Conservation (phyloP, 2,797 vertebrate genomes). For the Mormyrus proboscirostris region DNA sequence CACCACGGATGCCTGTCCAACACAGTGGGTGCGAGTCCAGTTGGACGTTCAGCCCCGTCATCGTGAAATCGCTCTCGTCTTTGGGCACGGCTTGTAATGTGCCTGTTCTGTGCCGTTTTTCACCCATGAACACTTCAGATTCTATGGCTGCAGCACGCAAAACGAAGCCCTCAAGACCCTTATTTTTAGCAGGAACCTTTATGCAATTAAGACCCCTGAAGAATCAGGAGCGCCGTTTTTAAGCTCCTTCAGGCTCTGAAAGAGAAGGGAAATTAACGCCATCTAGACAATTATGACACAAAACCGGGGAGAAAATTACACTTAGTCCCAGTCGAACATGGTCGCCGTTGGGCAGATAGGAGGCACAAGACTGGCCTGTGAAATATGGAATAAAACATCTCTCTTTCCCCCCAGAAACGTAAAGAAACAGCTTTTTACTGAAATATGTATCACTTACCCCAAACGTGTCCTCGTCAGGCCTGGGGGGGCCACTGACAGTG, state of each 20-base stretch:
- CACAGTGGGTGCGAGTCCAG: neutral
- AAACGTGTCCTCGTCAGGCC: constrained; percentile 91
- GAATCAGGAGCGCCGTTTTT: neutral
- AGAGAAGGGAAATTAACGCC: constrained; percentile 17
- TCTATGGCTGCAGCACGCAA: neutral
- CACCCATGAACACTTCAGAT: constrained; percentile 3
- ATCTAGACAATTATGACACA: constrained; percentile 20
- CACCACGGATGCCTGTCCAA: neutral
- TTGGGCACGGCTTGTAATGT: no score
- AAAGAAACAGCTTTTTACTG: neutral
- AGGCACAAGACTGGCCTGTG: neutral
- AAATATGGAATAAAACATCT: constrained; percentile 4
- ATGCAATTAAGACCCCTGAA: constrained; percentile 10
- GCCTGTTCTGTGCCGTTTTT: neutral
- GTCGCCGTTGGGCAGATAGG: neutral
- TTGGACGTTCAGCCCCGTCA: neutral
- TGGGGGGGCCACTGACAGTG: constrained; percentile 73
- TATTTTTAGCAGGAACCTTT: constrained; percentile 14
- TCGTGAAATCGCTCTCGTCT: neutral
- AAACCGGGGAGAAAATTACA: constrained; percentile 12
- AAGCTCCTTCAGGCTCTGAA: constrained; percentile 1
- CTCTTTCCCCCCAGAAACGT: neutral
- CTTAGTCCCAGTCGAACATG: constrained; percentile 5
- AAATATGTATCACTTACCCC: constrained; percentile 72
- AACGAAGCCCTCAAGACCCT: constrained; percentile 15